phyloP scores from a whole-genome alignment of 1,140 invertebrate species.

The Tetranychus cinnabarinus region DNA sequence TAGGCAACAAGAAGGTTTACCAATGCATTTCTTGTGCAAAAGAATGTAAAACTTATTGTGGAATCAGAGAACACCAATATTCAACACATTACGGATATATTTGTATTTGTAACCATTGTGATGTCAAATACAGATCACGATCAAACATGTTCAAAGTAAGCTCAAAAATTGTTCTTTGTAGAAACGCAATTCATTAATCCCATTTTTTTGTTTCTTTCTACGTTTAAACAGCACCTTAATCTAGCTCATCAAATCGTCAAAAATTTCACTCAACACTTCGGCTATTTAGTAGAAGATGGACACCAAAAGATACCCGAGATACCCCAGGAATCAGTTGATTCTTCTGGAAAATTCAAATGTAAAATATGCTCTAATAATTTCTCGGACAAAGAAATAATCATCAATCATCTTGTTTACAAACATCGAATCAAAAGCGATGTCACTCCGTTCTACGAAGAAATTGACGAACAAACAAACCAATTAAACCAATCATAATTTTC shows the following conservation, averaged over 20 bases:
- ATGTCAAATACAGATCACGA: not conserved
- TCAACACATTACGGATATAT: not conserved
- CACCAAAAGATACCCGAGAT: not conserved
- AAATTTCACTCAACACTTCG: not conserved
- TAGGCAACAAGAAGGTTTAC: not conserved
- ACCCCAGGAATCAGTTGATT: not conserved
- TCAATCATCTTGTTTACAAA: not conserved
- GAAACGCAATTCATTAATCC: not conserved
- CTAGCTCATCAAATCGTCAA: not conserved
- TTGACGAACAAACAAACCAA: not conserved
- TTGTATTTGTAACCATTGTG: not conserved
- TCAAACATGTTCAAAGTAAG: not conserved
- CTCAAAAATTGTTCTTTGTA: too few species aligned
- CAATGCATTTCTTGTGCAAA: not conserved
- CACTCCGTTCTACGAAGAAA: not conserved
- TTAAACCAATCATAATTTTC: too few species aligned
- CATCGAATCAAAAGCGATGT: not conserved
- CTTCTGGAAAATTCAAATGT: not conserved
- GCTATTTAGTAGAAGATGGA: not conserved
- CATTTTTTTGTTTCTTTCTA: not conserved
- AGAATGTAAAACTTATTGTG: not conserved
- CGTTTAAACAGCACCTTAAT: not conserved
- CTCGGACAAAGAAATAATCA: not conserved
- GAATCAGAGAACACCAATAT: not conserved
- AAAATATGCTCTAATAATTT: not conserved